Evolutionary conservation across 2,113 vertebrate genomes (phyloP).

Genomic region (Acanthisitta chloris): DNA sequence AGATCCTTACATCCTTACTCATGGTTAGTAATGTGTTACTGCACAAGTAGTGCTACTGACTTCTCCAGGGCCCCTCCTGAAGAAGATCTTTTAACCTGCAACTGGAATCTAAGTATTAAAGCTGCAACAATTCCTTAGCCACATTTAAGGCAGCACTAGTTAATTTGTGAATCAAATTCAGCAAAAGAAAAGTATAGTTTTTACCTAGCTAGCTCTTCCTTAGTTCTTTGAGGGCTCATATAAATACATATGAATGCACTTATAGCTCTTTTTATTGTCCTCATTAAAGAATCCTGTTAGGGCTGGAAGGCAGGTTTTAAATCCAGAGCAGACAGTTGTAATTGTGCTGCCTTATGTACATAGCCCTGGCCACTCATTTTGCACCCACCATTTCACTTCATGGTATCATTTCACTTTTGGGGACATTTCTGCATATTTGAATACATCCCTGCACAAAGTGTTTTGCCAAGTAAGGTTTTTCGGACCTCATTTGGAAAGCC

Average conservation of each 20-base stretch:
- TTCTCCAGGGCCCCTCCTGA: background rate
- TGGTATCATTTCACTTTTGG: conserved; percentile 31
- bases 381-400: conserved; percentile 50
- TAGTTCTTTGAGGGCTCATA: background rate
- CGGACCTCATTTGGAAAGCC: conserved; percentile 7
- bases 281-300: background rate
- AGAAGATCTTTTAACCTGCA: background rate
- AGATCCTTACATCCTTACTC: background rate
- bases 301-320: conserved; percentile 19
- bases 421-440: conserved; percentile 36
- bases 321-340: background rate
- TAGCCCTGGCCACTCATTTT: conserved; percentile 29
- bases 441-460: background rate
- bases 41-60: background rate
- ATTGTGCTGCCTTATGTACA: background rate
- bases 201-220: background rate
- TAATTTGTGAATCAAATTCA: background rate
- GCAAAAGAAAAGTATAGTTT: background rate
- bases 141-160: background rate
- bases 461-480: conserved; percentile 26
- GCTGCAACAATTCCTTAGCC: background rate
- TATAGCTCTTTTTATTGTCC: background rate
- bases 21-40: background rate
- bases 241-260: background rate
- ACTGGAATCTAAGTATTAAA: background rate